A percentile compares a stretch with the other conserved stretches of the same genome.
phyloP scores from a whole-genome alignment of 2,797 vertebrate species.

The Phoeniculus purpureus region DNA sequence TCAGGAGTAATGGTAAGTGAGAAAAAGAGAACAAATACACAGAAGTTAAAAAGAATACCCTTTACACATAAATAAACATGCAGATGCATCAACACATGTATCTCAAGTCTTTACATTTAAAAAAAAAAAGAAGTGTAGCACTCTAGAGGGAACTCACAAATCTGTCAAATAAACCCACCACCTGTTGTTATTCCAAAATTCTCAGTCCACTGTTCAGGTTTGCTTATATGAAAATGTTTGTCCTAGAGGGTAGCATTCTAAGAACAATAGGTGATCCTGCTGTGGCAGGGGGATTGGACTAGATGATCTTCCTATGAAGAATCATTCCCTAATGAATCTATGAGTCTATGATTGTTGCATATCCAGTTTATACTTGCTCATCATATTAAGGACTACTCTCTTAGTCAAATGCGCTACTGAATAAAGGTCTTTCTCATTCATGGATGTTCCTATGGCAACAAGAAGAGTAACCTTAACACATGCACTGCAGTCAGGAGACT shows the following conservation, averaged over 20 bases:
- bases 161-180: fast-evolving
- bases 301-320: too few species aligned
- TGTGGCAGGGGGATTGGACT: too few species aligned
- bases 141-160: not conserved
- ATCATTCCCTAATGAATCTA: too few species aligned
- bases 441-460: conserved; percentile 14
- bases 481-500: not conserved
- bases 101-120: not conserved
- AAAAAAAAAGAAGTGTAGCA: not conserved
- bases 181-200: not conserved
- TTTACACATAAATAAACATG: not conserved
- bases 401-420: not conserved
- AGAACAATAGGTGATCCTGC: not conserved
- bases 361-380: not conserved
- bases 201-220: not conserved
- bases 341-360: too few species aligned
- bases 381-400: not conserved
- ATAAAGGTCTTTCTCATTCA: not conserved
- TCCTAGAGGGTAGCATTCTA: not conserved
- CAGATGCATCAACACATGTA: not conserved
- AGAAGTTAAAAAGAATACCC: not conserved
- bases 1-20: not conserved
- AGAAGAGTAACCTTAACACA: not conserved
- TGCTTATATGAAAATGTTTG: not conserved
- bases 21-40: not conserved